These are phyloP conservation scores for Callionymus lyra DNA, from an alignment of 2,113 vertebrate species.

Conservation along the genomic window DNA sequence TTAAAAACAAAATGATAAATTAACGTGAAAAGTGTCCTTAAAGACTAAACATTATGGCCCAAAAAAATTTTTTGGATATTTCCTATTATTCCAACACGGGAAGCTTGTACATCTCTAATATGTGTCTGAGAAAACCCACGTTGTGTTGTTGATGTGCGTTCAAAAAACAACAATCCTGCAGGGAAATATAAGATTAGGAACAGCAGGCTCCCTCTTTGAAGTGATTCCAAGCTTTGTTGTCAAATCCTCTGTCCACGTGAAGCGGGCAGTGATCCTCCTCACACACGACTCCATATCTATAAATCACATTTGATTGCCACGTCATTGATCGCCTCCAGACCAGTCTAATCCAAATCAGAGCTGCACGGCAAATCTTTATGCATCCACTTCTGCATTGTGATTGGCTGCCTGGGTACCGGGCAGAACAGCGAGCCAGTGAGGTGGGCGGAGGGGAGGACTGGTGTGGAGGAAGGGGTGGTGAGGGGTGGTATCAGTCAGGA, in stretches of 20 bases:
- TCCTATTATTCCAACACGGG: no score
- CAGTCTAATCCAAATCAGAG: conserved; percentile 25
- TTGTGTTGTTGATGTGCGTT: no score
- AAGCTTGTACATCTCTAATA: no score
- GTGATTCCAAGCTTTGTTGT: conserved; percentile 28
- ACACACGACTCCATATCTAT: neutral
- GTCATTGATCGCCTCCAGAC: no score
- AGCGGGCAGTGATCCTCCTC: conserved; percentile 25
- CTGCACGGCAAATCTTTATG: conserved; percentile 40
- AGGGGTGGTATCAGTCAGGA: conserved; percentile 14
- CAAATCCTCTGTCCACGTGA: conserved; percentile 32
- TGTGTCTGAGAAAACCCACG: no score
- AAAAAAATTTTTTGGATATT: no score
- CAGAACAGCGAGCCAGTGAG: conserved; percentile 54
- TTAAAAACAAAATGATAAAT: no score
- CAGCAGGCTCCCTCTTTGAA: conserved; percentile 19
- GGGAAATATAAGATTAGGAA: conserved; percentile 42
- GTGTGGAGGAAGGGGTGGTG: conserved; percentile 13
- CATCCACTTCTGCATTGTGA: conserved; percentile 37
- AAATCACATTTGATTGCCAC: no score
- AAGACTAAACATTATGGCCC: no score
- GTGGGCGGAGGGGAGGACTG: conserved; percentile 24
- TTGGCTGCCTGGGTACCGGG: conserved; percentile 67
- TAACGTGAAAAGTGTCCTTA: no score
- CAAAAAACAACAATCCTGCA: conserved; percentile 9